Evolutionary conservation across 2,888 invertebrate genomes (phyloP).

Genomic region (Acrocyrtus sp.): DNA sequence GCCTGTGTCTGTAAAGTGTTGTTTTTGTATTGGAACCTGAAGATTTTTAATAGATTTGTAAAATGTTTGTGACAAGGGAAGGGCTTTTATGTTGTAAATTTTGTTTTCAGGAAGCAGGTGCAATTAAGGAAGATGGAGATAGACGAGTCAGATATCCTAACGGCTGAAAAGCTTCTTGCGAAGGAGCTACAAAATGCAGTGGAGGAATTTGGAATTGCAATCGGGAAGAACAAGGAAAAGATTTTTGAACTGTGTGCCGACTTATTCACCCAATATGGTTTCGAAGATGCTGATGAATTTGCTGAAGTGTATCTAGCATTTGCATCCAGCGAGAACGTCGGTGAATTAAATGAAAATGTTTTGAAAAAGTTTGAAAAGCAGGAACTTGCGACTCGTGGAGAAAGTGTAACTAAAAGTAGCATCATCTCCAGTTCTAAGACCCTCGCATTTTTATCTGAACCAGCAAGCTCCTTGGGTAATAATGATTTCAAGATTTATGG

Average conservation of each 20-base stretch:
- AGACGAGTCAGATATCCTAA: too few species aligned
- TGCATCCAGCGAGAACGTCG: conserved; percentile 74
- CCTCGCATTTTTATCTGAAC: not conserved
- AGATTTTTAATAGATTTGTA: too few species aligned
- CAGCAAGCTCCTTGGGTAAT: not conserved
- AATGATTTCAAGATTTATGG: conserved; percentile 8
- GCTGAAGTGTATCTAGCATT: conserved; percentile 84
- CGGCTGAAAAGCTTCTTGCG: too few species aligned
- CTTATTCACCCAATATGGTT: conserved; percentile 73
- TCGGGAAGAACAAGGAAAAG: conserved; percentile 4
- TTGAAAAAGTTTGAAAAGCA: conserved; percentile 10
- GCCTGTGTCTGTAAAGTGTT: too few species aligned
- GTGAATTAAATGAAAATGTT: conserved; percentile 64
- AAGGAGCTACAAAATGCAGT: not conserved
- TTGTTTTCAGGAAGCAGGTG: too few species aligned
- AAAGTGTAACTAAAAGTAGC: too few species aligned
- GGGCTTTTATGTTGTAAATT: too few species aligned
- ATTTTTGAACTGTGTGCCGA: conserved; percentile 70
- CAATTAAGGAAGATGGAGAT: too few species aligned
- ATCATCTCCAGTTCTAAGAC: not conserved
- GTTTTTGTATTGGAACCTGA: too few species aligned
- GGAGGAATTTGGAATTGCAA: conserved; percentile 6
- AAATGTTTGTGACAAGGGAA: too few species aligned
- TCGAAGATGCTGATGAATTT: conserved; percentile 76
- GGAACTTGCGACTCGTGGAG: conserved; percentile 1